Conservation (phyloP, 2,888 invertebrate genomes). For the Pheosia gnoma region DNA sequence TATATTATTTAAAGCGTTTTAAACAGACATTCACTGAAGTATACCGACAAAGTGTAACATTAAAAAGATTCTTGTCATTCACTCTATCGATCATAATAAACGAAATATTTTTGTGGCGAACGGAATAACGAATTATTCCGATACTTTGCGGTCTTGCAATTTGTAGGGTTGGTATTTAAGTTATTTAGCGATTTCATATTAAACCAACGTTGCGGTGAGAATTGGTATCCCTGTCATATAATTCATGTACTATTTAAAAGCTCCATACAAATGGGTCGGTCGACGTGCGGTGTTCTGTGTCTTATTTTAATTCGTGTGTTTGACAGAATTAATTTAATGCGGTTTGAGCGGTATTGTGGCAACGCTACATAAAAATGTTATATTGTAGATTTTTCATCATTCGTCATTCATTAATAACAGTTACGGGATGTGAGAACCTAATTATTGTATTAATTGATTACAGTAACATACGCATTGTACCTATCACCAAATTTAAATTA, state of each 20-base stretch:
- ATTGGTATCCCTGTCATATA: slow-evolving; percentile 49
- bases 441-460: too few relatives aligned
- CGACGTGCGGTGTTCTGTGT: slow-evolving; percentile 49
- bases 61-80: not conserved
- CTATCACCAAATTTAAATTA: too few relatives aligned
- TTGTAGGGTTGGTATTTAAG: not conserved
- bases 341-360: slow-evolving; percentile 36
- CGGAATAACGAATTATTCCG: slow-evolving; percentile 14
- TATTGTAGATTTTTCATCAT: slow-evolving; percentile 16
- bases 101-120: slow-evolving; percentile 22
- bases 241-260: slow-evolving; percentile 50
- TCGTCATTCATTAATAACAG: too few relatives aligned
- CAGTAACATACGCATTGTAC: too few relatives aligned
- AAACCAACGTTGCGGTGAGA: slow-evolving; percentile 45
- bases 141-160: slow-evolving; percentile 15
- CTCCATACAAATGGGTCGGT: slow-evolving; percentile 61
- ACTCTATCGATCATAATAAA: not conserved
- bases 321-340: slow-evolving; percentile 53
- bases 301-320: slow-evolving; percentile 54
- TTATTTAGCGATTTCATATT: slow-evolving; percentile 36
- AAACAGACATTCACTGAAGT: not conserved
- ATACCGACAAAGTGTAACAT: not conserved
- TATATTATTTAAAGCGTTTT: too few relatives aligned
- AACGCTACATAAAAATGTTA: slow-evolving; percentile 11
- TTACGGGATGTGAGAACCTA: too few relatives aligned